Conservation (phyloP, 1,140 invertebrate species). For the Zaprionus vittiger region DNA sequence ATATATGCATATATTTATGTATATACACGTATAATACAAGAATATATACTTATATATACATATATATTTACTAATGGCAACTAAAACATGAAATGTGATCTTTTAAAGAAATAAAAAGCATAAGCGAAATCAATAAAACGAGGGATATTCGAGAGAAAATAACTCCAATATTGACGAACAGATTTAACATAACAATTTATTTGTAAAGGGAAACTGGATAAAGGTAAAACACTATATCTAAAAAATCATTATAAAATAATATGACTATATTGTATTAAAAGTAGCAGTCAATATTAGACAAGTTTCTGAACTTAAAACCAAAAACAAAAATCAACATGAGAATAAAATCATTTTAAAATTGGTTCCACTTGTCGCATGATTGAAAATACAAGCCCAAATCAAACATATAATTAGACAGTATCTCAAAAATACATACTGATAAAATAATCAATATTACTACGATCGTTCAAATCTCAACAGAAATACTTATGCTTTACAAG, state of each 20-base stretch:
- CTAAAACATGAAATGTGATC: slow-evolving; percentile 84
- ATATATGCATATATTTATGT: slow-evolving; percentile 78
- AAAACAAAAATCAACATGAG: slow-evolving; percentile 11
- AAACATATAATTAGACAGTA: slow-evolving; percentile 51
- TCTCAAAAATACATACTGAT: slow-evolving; percentile 27
- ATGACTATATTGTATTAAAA: slow-evolving; percentile 33
- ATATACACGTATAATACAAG: slow-evolving; percentile 64
- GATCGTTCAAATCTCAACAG: slow-evolving; percentile 48
- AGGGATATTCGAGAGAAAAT: slow-evolving; percentile 24
- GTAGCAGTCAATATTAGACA: slow-evolving; percentile 58
- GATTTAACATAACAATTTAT: slow-evolving; percentile 43
- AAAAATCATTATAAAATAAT: slow-evolving; percentile 30
- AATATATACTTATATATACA: slow-evolving; percentile 65
- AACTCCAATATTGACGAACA: slow-evolving; percentile 32
- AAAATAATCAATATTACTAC: slow-evolving; percentile 49
- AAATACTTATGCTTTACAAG: slow-evolving; percentile 43
- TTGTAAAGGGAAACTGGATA: slow-evolving; percentile 56
- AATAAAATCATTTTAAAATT: slow-evolving; percentile 64
- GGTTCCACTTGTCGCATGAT: slow-evolving; percentile 50
- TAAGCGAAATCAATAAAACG: slow-evolving; percentile 63
- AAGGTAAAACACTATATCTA: slow-evolving; percentile 42
- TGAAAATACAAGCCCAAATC: slow-evolving; percentile 48
- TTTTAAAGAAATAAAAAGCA: slow-evolving; percentile 79
- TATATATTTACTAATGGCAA: slow-evolving; percentile 78
- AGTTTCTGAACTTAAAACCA: slow-evolving; percentile 35